phyloP scores from a whole-genome alignment of 1,140 invertebrate genomes.

The Drosophila littoralis region DNA sequence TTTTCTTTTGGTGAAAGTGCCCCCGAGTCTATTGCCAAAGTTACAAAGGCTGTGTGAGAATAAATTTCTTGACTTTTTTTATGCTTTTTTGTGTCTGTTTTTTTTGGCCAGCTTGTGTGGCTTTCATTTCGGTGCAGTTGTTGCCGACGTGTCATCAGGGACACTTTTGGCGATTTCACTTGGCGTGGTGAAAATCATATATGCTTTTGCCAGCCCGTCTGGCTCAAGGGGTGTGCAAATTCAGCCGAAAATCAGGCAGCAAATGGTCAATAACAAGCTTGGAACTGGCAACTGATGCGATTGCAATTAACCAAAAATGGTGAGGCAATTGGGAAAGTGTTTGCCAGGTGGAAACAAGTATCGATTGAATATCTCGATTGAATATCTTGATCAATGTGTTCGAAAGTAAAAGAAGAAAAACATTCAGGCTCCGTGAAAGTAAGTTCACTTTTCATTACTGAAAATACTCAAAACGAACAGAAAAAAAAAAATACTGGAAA shows the following conservation, averaged over 20 bases:
- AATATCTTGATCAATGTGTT: slow-evolving; percentile 76
- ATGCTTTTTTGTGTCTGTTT: not conserved
- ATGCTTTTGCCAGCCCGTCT: not conserved
- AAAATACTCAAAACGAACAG: not conserved
- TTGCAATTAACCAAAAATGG: slow-evolving; percentile 71
- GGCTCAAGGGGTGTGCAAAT: slow-evolving; percentile 17
- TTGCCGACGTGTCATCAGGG: slow-evolving; percentile 53
- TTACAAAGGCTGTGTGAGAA: slow-evolving; percentile 64
- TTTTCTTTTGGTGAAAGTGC: slow-evolving; percentile 62
- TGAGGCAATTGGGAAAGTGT: slow-evolving; percentile 67
- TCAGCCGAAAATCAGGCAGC: slow-evolving; percentile 35
- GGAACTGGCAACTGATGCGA: slow-evolving; percentile 9
- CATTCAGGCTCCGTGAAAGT: slow-evolving; percentile 62
- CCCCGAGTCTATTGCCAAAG: slow-evolving; percentile 38
- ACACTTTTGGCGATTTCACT: slow-evolving; percentile 67
- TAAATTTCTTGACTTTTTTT: slow-evolving; percentile 30
- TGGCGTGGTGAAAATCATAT: slow-evolving; percentile 25
- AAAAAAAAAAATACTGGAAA: not conserved
- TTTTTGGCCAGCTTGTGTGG: slow-evolving; percentile 55
- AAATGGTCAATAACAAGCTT: slow-evolving; percentile 52
- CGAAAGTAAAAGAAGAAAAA: slow-evolving; percentile 70
- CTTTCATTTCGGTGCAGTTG: slow-evolving; percentile 49
- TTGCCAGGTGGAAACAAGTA: slow-evolving; percentile 43
- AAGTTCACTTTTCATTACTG: slow-evolving; percentile 73
- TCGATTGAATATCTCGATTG: slow-evolving; percentile 51